Evolutionary conservation across 2,888 invertebrate species (phyloP).

Genomic region (Polymixis lichenea): DNA sequence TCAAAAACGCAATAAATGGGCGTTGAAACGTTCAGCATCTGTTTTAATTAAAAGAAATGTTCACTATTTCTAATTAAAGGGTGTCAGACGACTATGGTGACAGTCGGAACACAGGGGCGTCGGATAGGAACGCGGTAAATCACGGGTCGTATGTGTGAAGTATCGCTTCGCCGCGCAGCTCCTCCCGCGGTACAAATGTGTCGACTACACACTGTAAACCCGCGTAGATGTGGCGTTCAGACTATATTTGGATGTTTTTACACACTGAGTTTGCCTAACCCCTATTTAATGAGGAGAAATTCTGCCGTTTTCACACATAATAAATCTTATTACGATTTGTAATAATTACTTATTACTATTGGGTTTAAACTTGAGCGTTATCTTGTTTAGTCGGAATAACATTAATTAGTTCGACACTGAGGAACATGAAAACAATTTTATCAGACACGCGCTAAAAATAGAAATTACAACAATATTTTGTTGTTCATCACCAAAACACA

Average conservation of each 20-base stretch:
- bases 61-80: conserved; percentile 68
- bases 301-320: conserved; percentile 24
- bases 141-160: conserved; percentile 81
- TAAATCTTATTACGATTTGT: conserved; percentile 17
- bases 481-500: conserved; percentile 41
- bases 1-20: conserved; percentile 51
- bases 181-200: conserved; percentile 82
- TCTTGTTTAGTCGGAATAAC: conserved; percentile 24
- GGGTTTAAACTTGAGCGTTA: conserved; percentile 11
- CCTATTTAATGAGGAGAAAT: conserved; percentile 20
- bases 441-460: conserved; percentile 37
- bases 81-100: conserved; percentile 57
- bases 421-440: conserved; percentile 53
- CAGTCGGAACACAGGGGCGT: conserved; percentile 55
- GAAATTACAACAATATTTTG: conserved; percentile 39
- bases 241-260: conserved; percentile 75
- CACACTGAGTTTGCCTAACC: conserved; percentile 26
- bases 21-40: conserved; percentile 53
- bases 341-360: conserved; percentile 22
- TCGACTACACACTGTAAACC: conserved; percentile 81
- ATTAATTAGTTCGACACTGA: conserved; percentile 37
- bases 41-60: conserved; percentile 64
- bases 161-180: conserved; percentile 71
- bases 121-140: conserved; percentile 76
- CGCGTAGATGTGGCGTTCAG: conserved; percentile 74